phyloP scores from a whole-genome alignment of 2,113 vertebrate species.

The Halcyon malimbica region DNA sequence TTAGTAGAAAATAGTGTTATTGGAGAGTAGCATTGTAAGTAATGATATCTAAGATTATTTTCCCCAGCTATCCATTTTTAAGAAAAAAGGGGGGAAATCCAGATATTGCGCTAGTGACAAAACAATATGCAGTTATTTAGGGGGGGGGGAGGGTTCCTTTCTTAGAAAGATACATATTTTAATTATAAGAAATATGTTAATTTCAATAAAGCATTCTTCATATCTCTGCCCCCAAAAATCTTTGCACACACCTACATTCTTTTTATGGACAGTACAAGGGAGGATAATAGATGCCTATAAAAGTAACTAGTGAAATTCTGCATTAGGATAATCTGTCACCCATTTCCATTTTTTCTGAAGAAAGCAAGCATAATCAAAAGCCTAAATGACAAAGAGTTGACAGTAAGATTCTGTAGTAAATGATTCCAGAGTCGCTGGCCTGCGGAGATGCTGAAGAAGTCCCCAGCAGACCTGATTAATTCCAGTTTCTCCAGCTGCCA shows the following conservation, averaged over 20 bases:
- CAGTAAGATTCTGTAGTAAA: conserved; percentile 99
- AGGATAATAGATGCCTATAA: conserved; percentile 82
- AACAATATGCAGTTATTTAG: conserved; percentile 7
- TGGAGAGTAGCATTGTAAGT: background rate
- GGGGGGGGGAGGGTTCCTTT: background rate
- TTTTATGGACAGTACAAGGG: conserved; percentile 78
- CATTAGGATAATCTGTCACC: conserved; percentile 92
- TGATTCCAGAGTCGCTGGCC: conserved; percentile 97
- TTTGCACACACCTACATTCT: conserved; percentile 66
- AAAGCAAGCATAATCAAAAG: conserved; percentile 93
- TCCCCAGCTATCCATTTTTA: background rate
- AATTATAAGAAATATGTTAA: conserved; percentile 74
- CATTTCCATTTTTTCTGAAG: conserved; percentile 86
- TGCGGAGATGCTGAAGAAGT: conserved; percentile 93
- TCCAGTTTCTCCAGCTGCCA: conserved; percentile 94
- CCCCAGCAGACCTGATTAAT: conserved; percentile 99
- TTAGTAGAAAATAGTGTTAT: background rate
- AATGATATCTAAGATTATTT: background rate
- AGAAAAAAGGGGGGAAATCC: background rate
- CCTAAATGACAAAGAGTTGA: conserved; percentile 99
- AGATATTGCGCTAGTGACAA: conserved; percentile 23
- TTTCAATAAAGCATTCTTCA: conserved; percentile 59
- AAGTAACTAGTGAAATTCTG: conserved; percentile 84
- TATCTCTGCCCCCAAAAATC: conserved; percentile 53
- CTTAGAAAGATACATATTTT: conserved; percentile 66